These are phyloP conservation scores for pig (Sus scrofa) DNA, from an alignment of 2,113 vertebrate species.

Conservation along the genomic window DNA sequence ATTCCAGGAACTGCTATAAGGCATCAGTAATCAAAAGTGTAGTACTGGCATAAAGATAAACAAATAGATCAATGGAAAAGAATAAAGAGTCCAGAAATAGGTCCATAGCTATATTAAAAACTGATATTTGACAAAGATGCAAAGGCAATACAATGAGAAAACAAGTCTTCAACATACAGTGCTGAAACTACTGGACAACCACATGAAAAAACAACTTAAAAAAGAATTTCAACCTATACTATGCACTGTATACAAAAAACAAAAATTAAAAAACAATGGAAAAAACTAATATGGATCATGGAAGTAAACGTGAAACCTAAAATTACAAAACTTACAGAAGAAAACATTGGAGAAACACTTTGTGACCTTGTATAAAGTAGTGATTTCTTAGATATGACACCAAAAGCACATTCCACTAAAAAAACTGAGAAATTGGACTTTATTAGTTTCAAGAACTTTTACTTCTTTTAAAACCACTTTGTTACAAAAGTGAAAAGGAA, in stretches of 20 bases:
- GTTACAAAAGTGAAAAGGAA: background rate
- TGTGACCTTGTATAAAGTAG: background rate
- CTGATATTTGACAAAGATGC: background rate
- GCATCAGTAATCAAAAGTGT: background rate
- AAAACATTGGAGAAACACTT: background rate
- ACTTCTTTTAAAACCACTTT: background rate
- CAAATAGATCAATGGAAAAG: background rate
- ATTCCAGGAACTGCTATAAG: background rate
- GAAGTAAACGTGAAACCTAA: background rate
- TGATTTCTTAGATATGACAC: background rate
- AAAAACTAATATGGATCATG: background rate
- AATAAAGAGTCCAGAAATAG: background rate
- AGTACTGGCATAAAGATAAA: background rate
- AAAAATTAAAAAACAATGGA: background rate
- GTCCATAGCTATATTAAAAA: background rate
- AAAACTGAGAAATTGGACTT: background rate
- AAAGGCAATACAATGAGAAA: background rate
- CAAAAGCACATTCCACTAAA: background rate
- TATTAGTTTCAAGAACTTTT: background rate
- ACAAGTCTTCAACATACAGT: background rate
- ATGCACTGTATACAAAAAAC: too few relatives aligned
- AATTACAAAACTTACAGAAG: background rate
- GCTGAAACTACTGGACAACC: background rate
- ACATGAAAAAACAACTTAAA: too few relatives aligned
- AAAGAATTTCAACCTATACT: background rate